Percentiles rank a stretch among this genome's conserved stretches.
These are phyloP conservation scores for Aegypius monachus DNA, from an alignment of 2,113 vertebrate species.

Conservation along the genomic window DNA sequence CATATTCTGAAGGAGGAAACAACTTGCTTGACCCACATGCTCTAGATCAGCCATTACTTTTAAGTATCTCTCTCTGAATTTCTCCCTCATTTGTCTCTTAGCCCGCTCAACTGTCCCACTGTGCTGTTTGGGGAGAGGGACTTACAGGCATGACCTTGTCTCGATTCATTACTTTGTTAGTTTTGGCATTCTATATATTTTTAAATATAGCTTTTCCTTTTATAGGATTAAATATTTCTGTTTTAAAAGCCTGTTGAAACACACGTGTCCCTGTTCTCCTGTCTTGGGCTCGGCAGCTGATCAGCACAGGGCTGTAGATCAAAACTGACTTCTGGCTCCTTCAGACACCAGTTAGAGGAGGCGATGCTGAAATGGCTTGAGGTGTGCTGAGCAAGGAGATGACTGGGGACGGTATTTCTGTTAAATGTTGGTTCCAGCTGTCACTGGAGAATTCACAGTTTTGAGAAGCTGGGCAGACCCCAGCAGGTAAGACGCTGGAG, in stretches of 20 bases:
- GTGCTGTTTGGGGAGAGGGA: neutral
- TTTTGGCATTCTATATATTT: slow-evolving; percentile 49
- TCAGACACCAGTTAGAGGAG: neutral
- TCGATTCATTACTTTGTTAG: slow-evolving; percentile 21
- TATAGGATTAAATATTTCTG: slow-evolving; percentile 40
- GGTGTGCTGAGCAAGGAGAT: neutral
- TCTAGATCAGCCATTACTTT: neutral
- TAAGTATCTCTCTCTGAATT: neutral
- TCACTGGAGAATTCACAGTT: neutral
- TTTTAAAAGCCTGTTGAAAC: neutral
- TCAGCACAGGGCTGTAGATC: neutral
- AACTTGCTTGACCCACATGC: neutral
- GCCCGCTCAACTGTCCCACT: neutral
- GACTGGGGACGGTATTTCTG: neutral
- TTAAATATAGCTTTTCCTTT: slow-evolving; percentile 58
- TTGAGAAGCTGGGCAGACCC: neutral
- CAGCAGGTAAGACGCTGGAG: neutral
- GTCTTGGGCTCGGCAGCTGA: neutral
- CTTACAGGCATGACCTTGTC: neutral
- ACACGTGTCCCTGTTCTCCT: neutral
- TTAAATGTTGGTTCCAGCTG: neutral
- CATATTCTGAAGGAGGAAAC: neutral
- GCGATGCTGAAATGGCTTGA: neutral
- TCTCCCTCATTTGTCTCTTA: neutral
- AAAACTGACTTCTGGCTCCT: neutral